Evolutionary conservation across 2,888 invertebrate species (phyloP).

Genomic region (Diarsia brunnea): DNA sequence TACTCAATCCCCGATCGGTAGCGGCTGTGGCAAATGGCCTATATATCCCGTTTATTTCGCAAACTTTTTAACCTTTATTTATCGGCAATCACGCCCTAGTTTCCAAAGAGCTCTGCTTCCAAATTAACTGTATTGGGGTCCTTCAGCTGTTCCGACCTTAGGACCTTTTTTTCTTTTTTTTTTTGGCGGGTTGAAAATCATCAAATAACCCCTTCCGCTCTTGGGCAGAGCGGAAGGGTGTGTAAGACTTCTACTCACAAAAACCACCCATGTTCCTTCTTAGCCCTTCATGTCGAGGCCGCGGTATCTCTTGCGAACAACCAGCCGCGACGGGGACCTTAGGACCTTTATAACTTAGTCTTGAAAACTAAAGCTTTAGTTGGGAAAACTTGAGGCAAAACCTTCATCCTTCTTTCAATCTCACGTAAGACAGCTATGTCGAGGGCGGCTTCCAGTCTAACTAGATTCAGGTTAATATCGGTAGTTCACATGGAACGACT

Average conservation of each 20-base stretch:
- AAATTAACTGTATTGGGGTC: conserved; percentile 22
- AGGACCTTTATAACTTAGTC: conserved; percentile 25
- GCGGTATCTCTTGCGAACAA: too few species aligned
- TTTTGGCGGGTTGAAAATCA: too few species aligned
- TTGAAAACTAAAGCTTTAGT: neutral
- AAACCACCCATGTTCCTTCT: too few species aligned
- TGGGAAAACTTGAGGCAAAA: conserved; percentile 1
- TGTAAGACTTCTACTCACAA: too few species aligned
- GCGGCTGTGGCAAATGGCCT: conserved; percentile 34
- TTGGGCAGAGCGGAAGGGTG: too few species aligned
- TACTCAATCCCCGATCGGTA: conserved; percentile 24
- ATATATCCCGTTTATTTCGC: conserved; percentile 46
- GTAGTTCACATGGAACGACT: too few species aligned
- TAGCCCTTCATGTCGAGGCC: too few species aligned
- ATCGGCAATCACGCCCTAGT: conserved; percentile 29
- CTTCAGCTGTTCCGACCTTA: conserved; percentile 2
- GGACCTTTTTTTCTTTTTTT: too few species aligned
- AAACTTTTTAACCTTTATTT: conserved; percentile 51
- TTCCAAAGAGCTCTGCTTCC: conserved; percentile 36
- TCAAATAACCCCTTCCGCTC: too few species aligned
- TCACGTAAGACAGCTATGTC: neutral
- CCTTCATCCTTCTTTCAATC: neutral
- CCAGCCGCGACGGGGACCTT: too few species aligned
- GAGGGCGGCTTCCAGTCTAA: too few species aligned
- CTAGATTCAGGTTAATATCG: too few species aligned